Evolutionary conservation across 2,113 vertebrate species (phyloP), one percentile per base, ranked within the genome.

Genomic region (Daubentonia madagascariensis): DNA sequence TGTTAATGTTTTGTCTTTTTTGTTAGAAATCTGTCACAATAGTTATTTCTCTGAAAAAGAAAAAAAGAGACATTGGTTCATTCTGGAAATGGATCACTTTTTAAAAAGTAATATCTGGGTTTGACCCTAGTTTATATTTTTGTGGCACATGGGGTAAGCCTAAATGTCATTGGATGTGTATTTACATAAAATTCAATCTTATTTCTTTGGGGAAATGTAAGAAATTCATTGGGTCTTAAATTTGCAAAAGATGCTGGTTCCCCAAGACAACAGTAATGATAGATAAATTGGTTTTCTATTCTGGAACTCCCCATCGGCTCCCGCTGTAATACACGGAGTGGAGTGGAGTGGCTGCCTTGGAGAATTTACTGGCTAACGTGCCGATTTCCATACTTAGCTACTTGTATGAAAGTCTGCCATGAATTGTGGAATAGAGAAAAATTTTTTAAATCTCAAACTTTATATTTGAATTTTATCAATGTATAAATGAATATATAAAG

Each of bases 131-230:
- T 79, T 93, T 63, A 25, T 59, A 79, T 85, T 85, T 85, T 89
- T 85, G 65, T 65, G 65, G 20, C 32, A 79, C 11, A 59, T 65
- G 5, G 3, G 37, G 4, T 86, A 88, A 89, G 45, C 13, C 89
- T 80, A 92, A 96, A 96, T 85, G 50, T 37, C 18, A 89, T 18
- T 81, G n/a, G n/a, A 80, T 40, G 32, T 57, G 59, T 85, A 89
- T 94, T 97, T 97, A 94, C 43, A 63, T 81, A 84, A 87, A 93
- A 90, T 72, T 59, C 37, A 92, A 35, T 68, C 17, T 80, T 86
- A 54, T 92, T 92, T 95, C 91, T 96, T 93, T 96, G 67, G 81
- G 81, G 25, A 96, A 73, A 96, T 88, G 25, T 80, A 61, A 81
- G 63, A 79, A 45, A 91, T 52, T 97, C 30, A 5, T 61, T 91